phyloP scores from a whole-genome alignment of 2,797 vertebrate genomes.

The Poecilia wingei region DNA sequence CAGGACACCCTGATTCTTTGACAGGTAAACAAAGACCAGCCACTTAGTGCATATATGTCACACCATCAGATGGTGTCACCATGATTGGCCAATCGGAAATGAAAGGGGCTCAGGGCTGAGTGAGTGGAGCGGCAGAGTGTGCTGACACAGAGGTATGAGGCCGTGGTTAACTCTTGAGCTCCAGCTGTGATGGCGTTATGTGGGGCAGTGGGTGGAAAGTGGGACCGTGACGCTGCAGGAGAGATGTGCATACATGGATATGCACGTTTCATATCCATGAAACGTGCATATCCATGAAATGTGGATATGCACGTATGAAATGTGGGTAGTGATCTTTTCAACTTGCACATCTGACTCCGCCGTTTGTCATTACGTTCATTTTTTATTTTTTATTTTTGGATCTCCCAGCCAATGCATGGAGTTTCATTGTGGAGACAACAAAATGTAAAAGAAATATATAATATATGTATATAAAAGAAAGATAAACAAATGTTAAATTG shows the following conservation, averaged over 20 bases:
- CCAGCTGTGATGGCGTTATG: slow-evolving; percentile 25
- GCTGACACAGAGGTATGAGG: slow-evolving; percentile 49
- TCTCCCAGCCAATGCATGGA: slow-evolving; percentile 78
- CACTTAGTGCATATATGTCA: slow-evolving; percentile 78
- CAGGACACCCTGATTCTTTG: slow-evolving; percentile 67
- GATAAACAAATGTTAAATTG: slow-evolving; percentile 69
- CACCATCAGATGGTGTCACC: slow-evolving; percentile 71
- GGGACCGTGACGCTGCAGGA: slow-evolving; percentile 41
- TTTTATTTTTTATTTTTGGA: slow-evolving; percentile 48
- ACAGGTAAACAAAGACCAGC: slow-evolving; percentile 78
- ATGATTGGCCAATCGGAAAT: slow-evolving; percentile 74
- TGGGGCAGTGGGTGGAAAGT: slow-evolving; percentile 6
- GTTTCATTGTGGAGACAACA: slow-evolving; percentile 77
- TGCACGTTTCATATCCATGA: slow-evolving; percentile 12
- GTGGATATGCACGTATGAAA: slow-evolving; percentile 39
- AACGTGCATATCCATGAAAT: too few species aligned
- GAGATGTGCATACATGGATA: slow-evolving; percentile 14
- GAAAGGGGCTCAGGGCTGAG: slow-evolving; percentile 63
- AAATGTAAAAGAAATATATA: slow-evolving; percentile 51
- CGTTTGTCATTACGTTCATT: slow-evolving; percentile 41
- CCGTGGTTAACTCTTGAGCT: slow-evolving; percentile 46
- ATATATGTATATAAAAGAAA: slow-evolving; percentile 47
- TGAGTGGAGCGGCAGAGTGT: slow-evolving; percentile 49
- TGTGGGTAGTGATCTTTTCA: slow-evolving; percentile 45
- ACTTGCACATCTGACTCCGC: slow-evolving; percentile 44